Evolutionary conservation across 92 coral and sea anemone genomes (phyloP).

Genomic region (Umimayanthus kanabou): DNA sequence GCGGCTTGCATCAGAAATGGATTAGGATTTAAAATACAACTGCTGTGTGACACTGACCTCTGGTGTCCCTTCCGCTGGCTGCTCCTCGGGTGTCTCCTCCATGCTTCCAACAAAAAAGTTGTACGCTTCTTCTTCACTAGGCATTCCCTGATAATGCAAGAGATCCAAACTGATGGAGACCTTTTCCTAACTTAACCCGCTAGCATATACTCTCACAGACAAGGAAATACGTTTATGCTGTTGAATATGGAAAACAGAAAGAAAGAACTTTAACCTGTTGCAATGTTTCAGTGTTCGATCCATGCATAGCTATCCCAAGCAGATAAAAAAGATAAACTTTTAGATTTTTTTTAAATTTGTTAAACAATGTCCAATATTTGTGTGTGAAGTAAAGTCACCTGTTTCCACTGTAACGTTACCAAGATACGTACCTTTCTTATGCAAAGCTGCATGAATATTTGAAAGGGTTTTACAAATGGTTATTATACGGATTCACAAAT

Average conservation of each 20-base stretch:
- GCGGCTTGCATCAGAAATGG: neutral
- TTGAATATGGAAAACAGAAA: neutral
- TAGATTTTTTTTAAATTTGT: too few relatives aligned
- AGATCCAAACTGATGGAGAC: neutral
- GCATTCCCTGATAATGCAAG: conserved; percentile 69
- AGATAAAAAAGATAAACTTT: too few relatives aligned
- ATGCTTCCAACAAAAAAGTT: conserved; percentile 88
- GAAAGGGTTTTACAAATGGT: too few relatives aligned
- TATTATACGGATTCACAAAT: too few relatives aligned
- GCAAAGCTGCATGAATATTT: too few relatives aligned
- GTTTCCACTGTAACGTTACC: too few relatives aligned
- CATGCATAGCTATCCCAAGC: neutral
- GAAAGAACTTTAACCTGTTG: neutral
- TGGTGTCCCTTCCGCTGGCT: conserved; percentile 48
- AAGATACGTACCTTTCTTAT: too few relatives aligned
- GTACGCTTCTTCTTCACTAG: conserved; percentile 89
- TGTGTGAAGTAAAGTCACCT: too few relatives aligned
- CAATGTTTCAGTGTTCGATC: neutral
- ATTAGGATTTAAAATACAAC: neutral
- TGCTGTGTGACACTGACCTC: conserved; percentile 42
- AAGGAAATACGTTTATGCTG: neutral
- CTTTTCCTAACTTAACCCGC: neutral
- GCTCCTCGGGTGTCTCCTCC: conserved; percentile 68
- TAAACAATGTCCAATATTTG: too few relatives aligned
- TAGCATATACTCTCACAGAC: too few relatives aligned